Base-by-base conservation (phyloP, 2,797 vertebrate genomes). In the Hephaestus fuliginosus region DNA sequence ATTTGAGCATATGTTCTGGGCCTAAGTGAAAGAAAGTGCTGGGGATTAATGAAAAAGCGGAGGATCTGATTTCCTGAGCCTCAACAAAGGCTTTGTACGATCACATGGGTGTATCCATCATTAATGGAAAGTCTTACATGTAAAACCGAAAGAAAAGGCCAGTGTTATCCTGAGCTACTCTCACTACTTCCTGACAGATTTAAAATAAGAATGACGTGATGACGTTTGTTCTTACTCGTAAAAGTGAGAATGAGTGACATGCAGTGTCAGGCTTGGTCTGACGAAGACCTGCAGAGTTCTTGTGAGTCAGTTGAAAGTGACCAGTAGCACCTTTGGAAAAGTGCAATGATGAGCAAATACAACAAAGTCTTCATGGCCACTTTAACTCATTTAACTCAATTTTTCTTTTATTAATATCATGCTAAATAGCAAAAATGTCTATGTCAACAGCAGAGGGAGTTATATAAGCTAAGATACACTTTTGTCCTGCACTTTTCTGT, bases 1-100 rank as follows among this genome's bases (percentile, higher is more conserved):
- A 81, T 84, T 33, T 25, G 58, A 83, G 68, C 77, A 83, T 57
- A 72, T 81, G 82, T 76, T 84, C 73, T 62, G 60, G 46, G 78
- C 46, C 43, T 18, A 28, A 3, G 76, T 83, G 71, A 78, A 33
- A 53, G 25, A 64, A 73, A 63, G 56, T 41, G 64, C 58, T 14
- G 57, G 73, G 64, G 76, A 84, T 64, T 76, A 28, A 74, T 76
- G 43, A 63, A 82, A 76, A 52, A 55, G 30, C 46, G 12, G n/a
- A 25, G 75, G 58, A 67, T 66, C 80, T 84, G 15, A 76, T 80
- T 81, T 78, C 7, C 69, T 33, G 51, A 51, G 53, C 33, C 65
- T 55, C 20, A 41, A 74, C 56, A 63, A 78, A 70, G 62, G 43
- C 18, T 44, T 22, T 28, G 33, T 61, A 5, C 56, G 65, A 79